Percentiles rank a stretch among this genome's conserved stretches.
phyloP scores from a whole-genome alignment of 2,888 invertebrate species.

The Frankliniella intonsa region DNA sequence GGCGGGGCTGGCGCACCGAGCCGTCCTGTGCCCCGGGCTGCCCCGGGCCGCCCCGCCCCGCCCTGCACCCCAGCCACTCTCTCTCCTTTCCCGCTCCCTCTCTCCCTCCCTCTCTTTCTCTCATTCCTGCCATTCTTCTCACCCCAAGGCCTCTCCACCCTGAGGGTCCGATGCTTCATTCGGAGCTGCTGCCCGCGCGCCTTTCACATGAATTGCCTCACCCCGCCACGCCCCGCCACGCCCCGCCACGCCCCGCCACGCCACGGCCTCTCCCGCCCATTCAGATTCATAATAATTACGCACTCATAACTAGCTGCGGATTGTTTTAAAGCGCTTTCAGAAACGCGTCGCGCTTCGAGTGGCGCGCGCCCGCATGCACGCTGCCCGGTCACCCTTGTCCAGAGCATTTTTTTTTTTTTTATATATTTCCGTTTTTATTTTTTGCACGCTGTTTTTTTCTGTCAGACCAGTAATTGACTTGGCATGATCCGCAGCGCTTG shows the following conservation, averaged over 20 bases:
- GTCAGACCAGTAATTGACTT: too few relatives aligned
- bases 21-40: too few relatives aligned
- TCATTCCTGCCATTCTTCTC: conserved; percentile 12
- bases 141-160: conserved; percentile 25
- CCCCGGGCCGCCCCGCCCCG: not conserved
- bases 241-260: conserved; percentile 9
- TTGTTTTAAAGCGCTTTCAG: not conserved
- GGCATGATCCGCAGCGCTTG: too few relatives aligned
- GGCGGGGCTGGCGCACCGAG: too few relatives aligned
- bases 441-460: too few relatives aligned
- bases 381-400: too few relatives aligned
- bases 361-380: too few relatives aligned
- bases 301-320: conserved; percentile 24
- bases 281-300: conserved; percentile 30
- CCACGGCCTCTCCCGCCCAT: conserved; percentile 33
- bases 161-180: conserved; percentile 26
- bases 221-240: conserved; percentile 9
- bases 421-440: too few relatives aligned
- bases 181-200: not conserved
- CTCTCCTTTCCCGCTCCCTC: not conserved
- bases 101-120: conserved; percentile 18
- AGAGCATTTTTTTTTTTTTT: not conserved
- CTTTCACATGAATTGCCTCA: not conserved
- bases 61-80: not conserved
- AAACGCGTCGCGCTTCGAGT: too few relatives aligned